Base-by-base conservation (phyloP, 2,888 invertebrate species). In the Athalia circularis region DNA sequence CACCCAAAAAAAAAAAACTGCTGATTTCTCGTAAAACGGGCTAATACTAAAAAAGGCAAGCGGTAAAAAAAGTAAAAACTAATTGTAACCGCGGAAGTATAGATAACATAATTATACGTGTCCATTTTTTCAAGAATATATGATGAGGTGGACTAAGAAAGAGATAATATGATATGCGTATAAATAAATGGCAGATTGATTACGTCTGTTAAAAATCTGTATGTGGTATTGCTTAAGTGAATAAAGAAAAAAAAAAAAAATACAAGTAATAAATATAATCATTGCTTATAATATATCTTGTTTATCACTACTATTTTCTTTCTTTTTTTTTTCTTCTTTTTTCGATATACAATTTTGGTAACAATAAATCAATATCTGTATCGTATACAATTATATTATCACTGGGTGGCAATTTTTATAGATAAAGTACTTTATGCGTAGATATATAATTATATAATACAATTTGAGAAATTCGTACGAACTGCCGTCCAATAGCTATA, bases 171-270 rank as follows among this genome's bases (percentile, higher is more conserved):
- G 29, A 13, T 72, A 47, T n/a, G 45, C n/a, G 9, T 8, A 7
- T 72, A 52, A 52, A 68, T 59, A 47, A 72, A 59, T 72, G 47
- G 59, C 72, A 72, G 72, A 72, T 45, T 72, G 29, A 57, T 13
- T 59, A 62, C 15, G 15, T 54, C 72, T 59, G 72, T 72, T 88
- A 87, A 80, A 84, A 87, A 88, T 68, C 11, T 68, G 50, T 88
- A 87, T 72, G 59, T 72, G 72, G 72, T 59, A 86, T 87, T 84
- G 86, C 87, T 86, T 84, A 85, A 88, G 87, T 87, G 88, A 88
- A 88, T 85, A 86, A 79, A 81, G 82, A 81, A 80, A 78, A 65
- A 57, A 78, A 5, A 72, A 78, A 13, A 78, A 68, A n/a, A 50
- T 5, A 29, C 47, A 68, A 7, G 4, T 52, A 68, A 15, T 13